Evolutionary conservation across 92 coral and sea anemone genomes (phyloP).

Genomic region (Virgularia gustaviana): DNA sequence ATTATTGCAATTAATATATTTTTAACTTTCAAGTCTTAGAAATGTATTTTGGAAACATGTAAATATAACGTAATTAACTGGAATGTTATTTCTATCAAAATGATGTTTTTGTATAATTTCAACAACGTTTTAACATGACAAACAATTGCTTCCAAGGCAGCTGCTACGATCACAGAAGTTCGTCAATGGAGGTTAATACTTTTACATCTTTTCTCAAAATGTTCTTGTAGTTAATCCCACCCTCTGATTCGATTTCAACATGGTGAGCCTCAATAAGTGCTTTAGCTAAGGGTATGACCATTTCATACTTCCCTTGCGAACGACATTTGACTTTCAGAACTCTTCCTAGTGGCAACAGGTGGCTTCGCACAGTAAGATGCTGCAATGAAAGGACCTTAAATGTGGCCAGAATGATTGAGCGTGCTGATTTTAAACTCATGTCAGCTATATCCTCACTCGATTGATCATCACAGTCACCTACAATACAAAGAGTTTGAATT

Average conservation of each 20-base stretch:
- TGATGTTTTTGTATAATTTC: too few species aligned
- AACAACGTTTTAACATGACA: background rate
- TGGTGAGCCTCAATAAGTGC: conserved; percentile 45
- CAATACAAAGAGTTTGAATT: background rate
- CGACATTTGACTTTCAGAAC: conserved; percentile 52
- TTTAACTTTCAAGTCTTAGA: too few species aligned
- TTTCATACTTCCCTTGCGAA: conserved; percentile 51
- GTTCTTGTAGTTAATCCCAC: conserved; percentile 51
- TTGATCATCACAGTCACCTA: conserved; percentile 37
- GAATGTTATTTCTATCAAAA: too few species aligned
- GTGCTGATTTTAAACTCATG: conserved; percentile 50
- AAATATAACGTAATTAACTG: too few species aligned
- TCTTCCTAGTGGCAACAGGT: conserved; percentile 47
- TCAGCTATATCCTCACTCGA: conserved; percentile 56
- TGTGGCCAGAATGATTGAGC: conserved; percentile 41
- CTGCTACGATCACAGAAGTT: conserved; percentile 13
- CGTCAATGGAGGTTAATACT: conserved; percentile 1
- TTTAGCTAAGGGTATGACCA: conserved; percentile 53
- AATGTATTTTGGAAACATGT: too few species aligned
- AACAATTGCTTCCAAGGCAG: background rate
- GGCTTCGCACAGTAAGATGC: conserved; percentile 45
- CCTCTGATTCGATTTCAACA: conserved; percentile 38
- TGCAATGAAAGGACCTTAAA: conserved; percentile 34
- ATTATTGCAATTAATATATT: too few species aligned
- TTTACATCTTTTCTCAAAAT: conserved; percentile 43